Base-by-base conservation (phyloP, 2,113 vertebrate genomes). In the Laterallus jamaicensis region DNA sequence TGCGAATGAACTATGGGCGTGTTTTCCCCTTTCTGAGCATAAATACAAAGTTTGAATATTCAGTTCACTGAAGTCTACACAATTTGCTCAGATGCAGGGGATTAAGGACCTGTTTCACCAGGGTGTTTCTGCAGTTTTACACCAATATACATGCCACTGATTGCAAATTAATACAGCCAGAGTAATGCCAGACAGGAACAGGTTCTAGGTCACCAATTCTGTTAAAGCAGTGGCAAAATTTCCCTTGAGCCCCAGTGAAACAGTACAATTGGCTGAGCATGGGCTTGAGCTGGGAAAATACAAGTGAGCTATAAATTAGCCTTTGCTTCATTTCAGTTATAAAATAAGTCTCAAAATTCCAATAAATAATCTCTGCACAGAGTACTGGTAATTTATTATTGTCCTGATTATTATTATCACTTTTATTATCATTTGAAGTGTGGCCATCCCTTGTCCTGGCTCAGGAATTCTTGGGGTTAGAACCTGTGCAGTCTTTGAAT, bases 21-120 rank as follows among this genome's bases (percentile, higher is more conserved):
- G 95, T 97, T 97, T 97, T 96, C 86, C 87, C 87, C 76, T 97
- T 90, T 97, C 90, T 90, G 94, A 92, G 92, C 86, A 97, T 95
- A 98, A 97, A 97, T 95, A 92, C 82, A 94, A 89, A 95, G 66
- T 97, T 90, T 90, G 95, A 96, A 97, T 81, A 94, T 95, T 96
- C 92, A 79, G n/a, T 97, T 97, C 96, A 93, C 92, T 88, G 92
- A 91, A 82, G 82, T 91, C 74, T 90, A 70, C 29, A 50, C 28
- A 82, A 74, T 90, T 94, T 64, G 67, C 68, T 90, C 35, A 50
- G 59, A 89, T 89, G 64, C 64, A 75, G 90, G 1, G 5, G 59
- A 79, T 89, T 89, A 91, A 91, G 77, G 77, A 92, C 50, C 50
- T 79, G 52, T 60, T 94, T 82, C 77, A 69, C 66, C 11, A 50